Percentiles rank a stretch among this genome's conserved stretches.
Evolutionary conservation across 2,797 vertebrate species (phyloP).

Genomic region (Coregonus sp.): DNA sequence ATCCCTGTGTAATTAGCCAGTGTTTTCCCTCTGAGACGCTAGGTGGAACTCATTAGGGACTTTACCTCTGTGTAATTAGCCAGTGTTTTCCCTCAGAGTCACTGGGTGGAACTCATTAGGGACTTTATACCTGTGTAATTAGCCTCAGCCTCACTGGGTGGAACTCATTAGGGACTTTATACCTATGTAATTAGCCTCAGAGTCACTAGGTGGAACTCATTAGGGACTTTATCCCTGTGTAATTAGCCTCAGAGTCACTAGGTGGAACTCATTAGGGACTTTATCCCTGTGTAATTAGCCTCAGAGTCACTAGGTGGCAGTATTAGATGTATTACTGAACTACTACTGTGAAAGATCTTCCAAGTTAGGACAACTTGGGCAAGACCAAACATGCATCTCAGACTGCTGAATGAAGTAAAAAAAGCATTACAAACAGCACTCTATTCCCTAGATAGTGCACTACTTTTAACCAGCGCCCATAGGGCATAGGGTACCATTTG

Average conservation of each 20-base stretch:
- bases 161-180: background rate
- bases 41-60: background rate
- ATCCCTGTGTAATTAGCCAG: background rate
- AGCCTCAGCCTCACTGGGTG: background rate
- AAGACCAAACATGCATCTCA: background rate
- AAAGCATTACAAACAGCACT: too few species aligned
- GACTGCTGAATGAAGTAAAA: background rate
- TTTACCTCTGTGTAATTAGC: background rate
- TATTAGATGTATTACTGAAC: constrained; percentile 69
- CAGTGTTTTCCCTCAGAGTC: constrained; percentile 29
- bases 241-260: background rate
- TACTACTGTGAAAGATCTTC: constrained; percentile 8
- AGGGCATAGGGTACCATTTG: too few species aligned
- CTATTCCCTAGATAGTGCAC: too few species aligned
- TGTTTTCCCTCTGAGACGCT: constrained; percentile 22
- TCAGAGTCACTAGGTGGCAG: constrained; percentile 79
- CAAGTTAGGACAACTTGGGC: background rate
- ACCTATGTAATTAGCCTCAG: background rate
- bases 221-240: background rate
- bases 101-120: background rate
- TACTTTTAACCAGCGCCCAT: too few species aligned
- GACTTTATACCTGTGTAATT: background rate
- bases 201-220: background rate
- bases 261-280: background rate
- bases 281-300: background rate